phyloP scores from a whole-genome alignment of 2,113 vertebrate species.

The Clarias macrocephalus region DNA sequence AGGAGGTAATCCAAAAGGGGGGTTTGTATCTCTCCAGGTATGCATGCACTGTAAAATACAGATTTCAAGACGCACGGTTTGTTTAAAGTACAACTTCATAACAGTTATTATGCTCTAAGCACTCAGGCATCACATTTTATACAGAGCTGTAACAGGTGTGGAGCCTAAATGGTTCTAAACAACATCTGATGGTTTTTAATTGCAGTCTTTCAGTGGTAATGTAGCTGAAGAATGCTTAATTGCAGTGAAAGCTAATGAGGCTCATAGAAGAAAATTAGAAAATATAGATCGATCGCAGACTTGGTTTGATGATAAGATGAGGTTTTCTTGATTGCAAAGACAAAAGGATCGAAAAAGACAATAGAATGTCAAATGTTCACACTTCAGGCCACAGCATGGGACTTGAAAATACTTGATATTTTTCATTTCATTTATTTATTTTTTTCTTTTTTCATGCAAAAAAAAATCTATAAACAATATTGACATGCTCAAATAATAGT shows the following conservation, averaged over 20 bases:
- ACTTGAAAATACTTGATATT: not conserved
- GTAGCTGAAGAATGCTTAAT: not conserved
- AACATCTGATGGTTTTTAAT: constrained; percentile 24
- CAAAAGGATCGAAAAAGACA: not conserved
- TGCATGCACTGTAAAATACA: not conserved
- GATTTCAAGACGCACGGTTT: not conserved
- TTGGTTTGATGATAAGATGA: not conserved
- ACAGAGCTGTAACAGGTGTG: constrained; percentile 5
- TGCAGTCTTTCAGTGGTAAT: constrained; percentile 17
- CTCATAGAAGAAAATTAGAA: not conserved
- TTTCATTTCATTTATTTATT: not conserved
- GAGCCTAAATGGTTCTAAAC: constrained; percentile 1
- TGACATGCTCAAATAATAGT: not conserved
- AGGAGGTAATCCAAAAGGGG: not conserved
- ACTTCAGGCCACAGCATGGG: not conserved
- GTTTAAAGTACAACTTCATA: not conserved
- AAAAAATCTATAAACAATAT: not conserved
- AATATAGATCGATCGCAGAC: constrained; percentile 3
- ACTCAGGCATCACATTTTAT: not conserved
- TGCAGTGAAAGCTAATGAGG: constrained; percentile 15
- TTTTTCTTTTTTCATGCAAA: not conserved
- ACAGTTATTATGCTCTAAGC: not conserved
- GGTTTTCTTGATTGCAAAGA: not conserved
- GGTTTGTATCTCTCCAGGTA: not conserved
- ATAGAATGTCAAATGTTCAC: too few relatives aligned